A percentile compares a stretch with the other conserved stretches of the same genome.
Evolutionary conservation across 2,113 vertebrate genomes (phyloP).

Genomic region (Micronycteris hirsuta): DNA sequence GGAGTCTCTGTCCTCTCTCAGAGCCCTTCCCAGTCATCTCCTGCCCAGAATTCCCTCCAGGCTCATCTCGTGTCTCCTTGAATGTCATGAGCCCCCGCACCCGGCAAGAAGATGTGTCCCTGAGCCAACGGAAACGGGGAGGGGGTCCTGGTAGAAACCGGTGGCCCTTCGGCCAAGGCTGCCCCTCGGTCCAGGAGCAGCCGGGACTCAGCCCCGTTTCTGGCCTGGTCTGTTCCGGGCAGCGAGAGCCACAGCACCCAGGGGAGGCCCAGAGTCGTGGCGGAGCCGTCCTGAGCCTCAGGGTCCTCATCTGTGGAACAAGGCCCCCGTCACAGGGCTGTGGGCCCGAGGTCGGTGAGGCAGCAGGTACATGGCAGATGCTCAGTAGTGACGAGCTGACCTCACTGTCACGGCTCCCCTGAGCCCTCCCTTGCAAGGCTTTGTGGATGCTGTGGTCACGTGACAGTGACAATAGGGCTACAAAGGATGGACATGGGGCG

Average conservation of each 20-base stretch:
- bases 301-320: too few species aligned
- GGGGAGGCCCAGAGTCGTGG: not conserved
- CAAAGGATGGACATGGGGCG: rapidly evolving
- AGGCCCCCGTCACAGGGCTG: not conserved
- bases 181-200: not conserved
- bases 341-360: rapidly evolving
- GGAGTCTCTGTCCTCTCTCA: not conserved
- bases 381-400: too few species aligned
- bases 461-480: not conserved
- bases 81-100: not conserved
- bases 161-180: not conserved
- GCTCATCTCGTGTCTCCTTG: not conserved
- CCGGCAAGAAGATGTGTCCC: rapidly evolving
- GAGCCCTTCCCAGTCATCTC: not conserved
- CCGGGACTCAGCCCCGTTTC: not conserved
- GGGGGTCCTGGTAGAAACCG: too few species aligned
- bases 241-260: rapidly evolving
- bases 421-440: rapidly evolving
- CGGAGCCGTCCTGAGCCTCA: not conserved
- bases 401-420: rapidly evolving
- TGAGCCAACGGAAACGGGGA: not conserved
- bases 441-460: rapidly evolving
- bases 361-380: rapidly evolving
- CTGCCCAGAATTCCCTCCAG: not conserved
- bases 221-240: not conserved